phyloP scores from a whole-genome alignment of 2,888 invertebrate species.

The Parapristionchus giblindavisi region DNA sequence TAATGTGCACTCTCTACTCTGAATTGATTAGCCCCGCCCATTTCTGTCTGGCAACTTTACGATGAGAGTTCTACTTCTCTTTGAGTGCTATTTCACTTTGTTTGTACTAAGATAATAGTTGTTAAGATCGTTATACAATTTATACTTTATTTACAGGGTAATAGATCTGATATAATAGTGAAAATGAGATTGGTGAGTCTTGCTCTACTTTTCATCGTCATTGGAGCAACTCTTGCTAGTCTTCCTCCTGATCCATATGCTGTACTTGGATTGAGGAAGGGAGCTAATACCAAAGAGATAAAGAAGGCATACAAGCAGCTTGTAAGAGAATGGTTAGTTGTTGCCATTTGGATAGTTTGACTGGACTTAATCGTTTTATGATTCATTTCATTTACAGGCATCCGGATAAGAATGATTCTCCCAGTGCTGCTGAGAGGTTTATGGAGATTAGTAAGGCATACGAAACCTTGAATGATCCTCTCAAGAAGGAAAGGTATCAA shows the following conservation, averaged over 20 bases:
- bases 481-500: conserved; percentile 46
- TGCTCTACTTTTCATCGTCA: background rate
- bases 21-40: conserved; percentile 16
- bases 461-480: conserved; percentile 59
- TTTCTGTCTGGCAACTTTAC: background rate
- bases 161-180: conserved; percentile 1
- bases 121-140: background rate
- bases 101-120: background rate
- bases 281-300: conserved; percentile 83
- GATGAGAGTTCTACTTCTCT: background rate
- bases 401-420: conserved; percentile 64
- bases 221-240: background rate
- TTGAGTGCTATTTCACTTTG: background rate
- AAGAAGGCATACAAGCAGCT: conserved; percentile 87
- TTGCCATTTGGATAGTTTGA: background rate
- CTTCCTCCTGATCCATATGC: conserved; percentile 57
- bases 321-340: conserved; percentile 85
- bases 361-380: background rate
- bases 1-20: background rate
- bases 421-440: conserved; percentile 62
- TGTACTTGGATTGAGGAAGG: conserved; percentile 80
- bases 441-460: conserved; percentile 65
- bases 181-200: conserved; percentile 23
- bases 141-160: background rate
- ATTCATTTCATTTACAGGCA: conserved; percentile 55